Percentiles rank a stretch among this genome's conserved stretches.
These are phyloP conservation scores for Strigamia maritima DNA, from an alignment of 2,888 invertebrate species.

Conservation along the genomic window DNA sequence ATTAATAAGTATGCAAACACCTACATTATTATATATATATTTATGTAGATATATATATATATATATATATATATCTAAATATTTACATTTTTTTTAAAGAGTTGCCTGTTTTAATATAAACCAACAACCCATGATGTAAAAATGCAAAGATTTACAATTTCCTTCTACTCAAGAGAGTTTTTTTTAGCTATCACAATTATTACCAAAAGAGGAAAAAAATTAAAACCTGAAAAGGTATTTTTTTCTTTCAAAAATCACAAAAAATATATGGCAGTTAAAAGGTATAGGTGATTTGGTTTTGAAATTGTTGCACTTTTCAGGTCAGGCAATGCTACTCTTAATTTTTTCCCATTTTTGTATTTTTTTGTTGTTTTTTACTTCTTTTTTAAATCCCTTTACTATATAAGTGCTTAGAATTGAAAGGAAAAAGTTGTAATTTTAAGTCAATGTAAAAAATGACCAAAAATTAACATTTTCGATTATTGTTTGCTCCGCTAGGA, in stretches of 20 bases:
- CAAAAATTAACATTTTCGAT: conserved; percentile 59
- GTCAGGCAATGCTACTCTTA: background rate
- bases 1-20: background rate
- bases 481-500: conserved; percentile 62
- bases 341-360: background rate
- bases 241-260: background rate
- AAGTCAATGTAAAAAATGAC: background rate
- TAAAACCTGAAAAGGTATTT: background rate
- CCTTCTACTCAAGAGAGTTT: background rate
- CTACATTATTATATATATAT: background rate
- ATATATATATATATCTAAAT: background rate
- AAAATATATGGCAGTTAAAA: background rate
- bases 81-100: background rate
- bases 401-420: background rate
- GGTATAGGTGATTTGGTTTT: background rate
- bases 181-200: background rate
- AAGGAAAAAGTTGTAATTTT: conserved; percentile 6
- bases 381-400: background rate
- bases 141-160: background rate
- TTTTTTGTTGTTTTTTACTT: background rate
- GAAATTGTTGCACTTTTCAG: background rate
- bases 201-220: background rate
- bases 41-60: background rate
- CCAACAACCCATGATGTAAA: conserved; percentile 4
- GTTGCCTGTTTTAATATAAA: conserved; percentile 4